Evolutionary conservation across 2,797 vertebrate genomes (phyloP).

Genomic region (Pangasius macronema): DNA sequence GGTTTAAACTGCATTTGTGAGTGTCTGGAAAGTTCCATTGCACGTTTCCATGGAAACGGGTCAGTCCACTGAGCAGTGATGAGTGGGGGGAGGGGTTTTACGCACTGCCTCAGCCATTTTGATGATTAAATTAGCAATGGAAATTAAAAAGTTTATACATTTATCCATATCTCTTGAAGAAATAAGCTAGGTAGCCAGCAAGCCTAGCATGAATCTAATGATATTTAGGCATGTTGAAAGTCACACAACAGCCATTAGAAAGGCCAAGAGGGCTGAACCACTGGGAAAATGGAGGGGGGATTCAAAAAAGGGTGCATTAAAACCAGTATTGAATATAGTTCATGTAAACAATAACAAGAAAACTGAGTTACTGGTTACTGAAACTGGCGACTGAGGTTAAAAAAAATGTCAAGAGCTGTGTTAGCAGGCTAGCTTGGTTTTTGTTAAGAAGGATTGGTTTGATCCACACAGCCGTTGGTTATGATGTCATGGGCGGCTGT

Average conservation of each 20-base stretch:
- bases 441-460: background rate
- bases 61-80: background rate
- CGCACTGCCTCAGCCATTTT: background rate
- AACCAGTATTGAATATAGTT: background rate
- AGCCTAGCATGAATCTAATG: background rate
- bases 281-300: background rate
- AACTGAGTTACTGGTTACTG: background rate
- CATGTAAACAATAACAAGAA: background rate
- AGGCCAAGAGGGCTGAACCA: background rate
- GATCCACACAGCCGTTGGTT: background rate
- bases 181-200: background rate
- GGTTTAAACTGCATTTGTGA: background rate
- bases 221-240: background rate
- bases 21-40: background rate
- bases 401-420: background rate
- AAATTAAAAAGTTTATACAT: background rate
- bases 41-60: background rate
- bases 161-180: background rate
- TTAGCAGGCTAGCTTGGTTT: background rate
- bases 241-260: background rate
- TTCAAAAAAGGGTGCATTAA: background rate
- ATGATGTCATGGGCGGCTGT: background rate
- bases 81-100: background rate
- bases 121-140: background rate
- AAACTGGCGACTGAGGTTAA: background rate